A percentile compares a stretch with the other conserved stretches of the same genome.
These are phyloP conservation scores for Notiomystis cincta DNA, from an alignment of 2,113 vertebrate species.

Conservation along the genomic window DNA sequence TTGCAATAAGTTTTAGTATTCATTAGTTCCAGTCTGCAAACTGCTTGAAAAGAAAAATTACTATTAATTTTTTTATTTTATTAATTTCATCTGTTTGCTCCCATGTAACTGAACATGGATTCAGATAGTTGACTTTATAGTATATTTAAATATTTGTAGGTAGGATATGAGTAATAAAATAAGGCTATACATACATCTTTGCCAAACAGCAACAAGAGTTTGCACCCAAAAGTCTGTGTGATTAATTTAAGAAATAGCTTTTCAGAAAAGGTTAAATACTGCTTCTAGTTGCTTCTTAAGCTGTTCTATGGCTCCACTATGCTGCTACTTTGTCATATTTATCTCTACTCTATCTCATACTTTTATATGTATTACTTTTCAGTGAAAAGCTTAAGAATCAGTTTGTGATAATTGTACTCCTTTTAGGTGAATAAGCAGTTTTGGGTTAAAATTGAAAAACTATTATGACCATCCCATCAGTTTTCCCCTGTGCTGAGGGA, in stretches of 20 bases:
- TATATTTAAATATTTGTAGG: neutral
- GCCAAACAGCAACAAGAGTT: neutral
- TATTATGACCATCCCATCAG: neutral
- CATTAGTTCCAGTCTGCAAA: neutral
- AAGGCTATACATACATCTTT: neutral
- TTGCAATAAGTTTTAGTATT: neutral
- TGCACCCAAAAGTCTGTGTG: neutral
- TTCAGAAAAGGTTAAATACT: neutral
- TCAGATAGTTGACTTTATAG: neutral
- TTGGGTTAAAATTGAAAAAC: neutral
- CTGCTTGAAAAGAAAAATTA: neutral
- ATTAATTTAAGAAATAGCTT: constrained; percentile 50
- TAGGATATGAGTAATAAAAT: neutral
- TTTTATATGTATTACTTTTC: neutral
- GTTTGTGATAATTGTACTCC: neutral
- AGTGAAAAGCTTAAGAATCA: neutral
- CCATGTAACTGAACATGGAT: neutral
- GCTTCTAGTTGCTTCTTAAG: neutral
- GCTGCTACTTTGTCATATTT: neutral
- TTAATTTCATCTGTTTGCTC: neutral
- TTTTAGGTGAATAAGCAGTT: neutral
- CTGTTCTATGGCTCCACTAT: neutral
- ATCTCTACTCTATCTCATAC: neutral
- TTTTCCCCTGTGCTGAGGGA: neutral
- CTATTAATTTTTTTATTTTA: constrained; percentile 4